Conservation (phyloP, 2,888 invertebrate species). For the Gastrophysa polygoni region DNA sequence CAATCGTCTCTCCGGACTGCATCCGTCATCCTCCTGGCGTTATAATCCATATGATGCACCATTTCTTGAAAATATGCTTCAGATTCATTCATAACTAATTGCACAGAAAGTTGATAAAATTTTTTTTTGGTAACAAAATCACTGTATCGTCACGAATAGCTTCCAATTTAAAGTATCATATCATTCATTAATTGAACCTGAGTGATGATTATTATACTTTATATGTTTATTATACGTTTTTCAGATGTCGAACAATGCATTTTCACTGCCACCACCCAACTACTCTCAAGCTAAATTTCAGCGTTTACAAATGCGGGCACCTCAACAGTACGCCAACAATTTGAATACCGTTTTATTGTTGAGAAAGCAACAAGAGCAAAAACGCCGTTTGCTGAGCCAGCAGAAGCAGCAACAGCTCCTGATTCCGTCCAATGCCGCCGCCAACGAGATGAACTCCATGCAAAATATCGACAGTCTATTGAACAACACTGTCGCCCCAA, state of each 20-base stretch:
- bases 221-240: no score
- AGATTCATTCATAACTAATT: no score
- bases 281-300: slow-evolving; percentile 45
- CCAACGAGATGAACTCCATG: slow-evolving; percentile 62
- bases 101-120: no score
- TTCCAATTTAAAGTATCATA: no score
- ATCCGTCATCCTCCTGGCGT: no score
- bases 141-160: no score
- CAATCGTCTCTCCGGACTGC: no score
- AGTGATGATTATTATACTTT: no score
- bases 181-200: no score
- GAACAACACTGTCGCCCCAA: slow-evolving; percentile 84
- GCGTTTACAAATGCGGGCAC: slow-evolving; percentile 31
- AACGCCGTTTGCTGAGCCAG: slow-evolving; percentile 75
- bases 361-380: slow-evolving; percentile 62
- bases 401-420: slow-evolving; percentile 83
- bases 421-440: slow-evolving; percentile 74
- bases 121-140: no score
- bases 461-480: slow-evolving; percentile 84
- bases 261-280: slow-evolving; percentile 54
- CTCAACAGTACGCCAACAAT: slow-evolving; percentile 32
- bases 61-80: no score
- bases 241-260: slow-evolving; percentile 39
- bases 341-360: slow-evolving; percentile 53
- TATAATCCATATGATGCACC: no score